Conservation (phyloP, 2,797 vertebrate genomes). For the Enoplosus armatus region DNA sequence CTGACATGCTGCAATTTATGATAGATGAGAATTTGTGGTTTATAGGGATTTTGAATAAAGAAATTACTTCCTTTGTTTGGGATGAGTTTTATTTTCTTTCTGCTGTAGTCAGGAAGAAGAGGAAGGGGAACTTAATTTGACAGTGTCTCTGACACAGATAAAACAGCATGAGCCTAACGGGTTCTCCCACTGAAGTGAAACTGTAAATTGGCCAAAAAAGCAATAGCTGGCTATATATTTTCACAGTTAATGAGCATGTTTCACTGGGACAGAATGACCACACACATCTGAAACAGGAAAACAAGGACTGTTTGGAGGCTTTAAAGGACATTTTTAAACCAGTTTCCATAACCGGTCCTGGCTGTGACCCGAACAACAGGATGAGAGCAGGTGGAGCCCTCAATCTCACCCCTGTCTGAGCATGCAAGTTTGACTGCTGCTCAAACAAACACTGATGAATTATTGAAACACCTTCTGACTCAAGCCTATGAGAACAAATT, state of each 20-base stretch:
- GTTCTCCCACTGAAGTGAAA: conserved; percentile 36
- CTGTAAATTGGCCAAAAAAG: conserved; percentile 26
- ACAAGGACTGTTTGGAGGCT: background rate
- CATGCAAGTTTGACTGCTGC: conserved; percentile 25
- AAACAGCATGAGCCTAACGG: conserved; percentile 31
- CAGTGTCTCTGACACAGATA: conserved; percentile 41
- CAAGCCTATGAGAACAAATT: conserved; percentile 16
- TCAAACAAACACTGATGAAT: conserved; percentile 51
- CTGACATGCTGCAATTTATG: background rate
- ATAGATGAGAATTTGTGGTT: background rate
- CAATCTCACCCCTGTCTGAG: conserved; percentile 22
- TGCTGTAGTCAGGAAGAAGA: background rate
- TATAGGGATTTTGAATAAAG: background rate
- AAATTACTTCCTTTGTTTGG: conserved; percentile 4
- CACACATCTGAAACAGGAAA: background rate
- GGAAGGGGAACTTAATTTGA: conserved; percentile 29
- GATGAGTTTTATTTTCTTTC: conserved; percentile 24
- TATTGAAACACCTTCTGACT: conserved; percentile 49
- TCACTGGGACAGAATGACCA: conserved; percentile 11
- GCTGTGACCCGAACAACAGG: conserved; percentile 21
- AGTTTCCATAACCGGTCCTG: conserved; percentile 8
- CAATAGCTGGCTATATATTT: conserved; percentile 22
- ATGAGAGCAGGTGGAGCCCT: conserved; percentile 17
- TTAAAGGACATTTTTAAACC: conserved; percentile 13
- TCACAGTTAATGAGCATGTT: conserved; percentile 33